Percentiles rank a stretch among this genome's conserved stretches.
These are phyloP conservation scores for Noturus placidus DNA, from an alignment of 2,113 vertebrate species.

Conservation along the genomic window DNA sequence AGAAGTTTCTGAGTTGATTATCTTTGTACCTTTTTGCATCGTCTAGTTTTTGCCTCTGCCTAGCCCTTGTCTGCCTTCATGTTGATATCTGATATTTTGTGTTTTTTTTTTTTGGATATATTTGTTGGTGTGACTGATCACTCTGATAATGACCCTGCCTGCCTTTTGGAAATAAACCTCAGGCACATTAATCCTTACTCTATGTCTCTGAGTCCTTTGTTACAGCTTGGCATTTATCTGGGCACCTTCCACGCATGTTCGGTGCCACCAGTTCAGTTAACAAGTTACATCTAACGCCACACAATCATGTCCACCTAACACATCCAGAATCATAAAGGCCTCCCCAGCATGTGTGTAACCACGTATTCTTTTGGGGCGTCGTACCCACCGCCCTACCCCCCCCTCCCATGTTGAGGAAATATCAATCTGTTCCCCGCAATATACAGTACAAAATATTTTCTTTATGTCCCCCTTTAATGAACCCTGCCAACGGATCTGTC, in stretches of 20 bases:
- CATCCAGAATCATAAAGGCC: too few relatives aligned
- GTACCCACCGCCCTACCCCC: too few relatives aligned
- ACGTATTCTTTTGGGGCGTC: too few relatives aligned
- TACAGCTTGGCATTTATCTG: neutral
- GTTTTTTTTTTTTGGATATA: neutral
- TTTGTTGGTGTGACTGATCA: neutral
- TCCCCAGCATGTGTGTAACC: too few relatives aligned
- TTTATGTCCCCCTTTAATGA: too few relatives aligned
- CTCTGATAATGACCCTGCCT: neutral
- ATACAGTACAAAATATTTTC: too few relatives aligned
- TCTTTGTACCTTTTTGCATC: neutral
- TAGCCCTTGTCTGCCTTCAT: neutral
- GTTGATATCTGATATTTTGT: neutral
- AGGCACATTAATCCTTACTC: neutral
- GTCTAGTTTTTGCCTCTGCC: neutral
- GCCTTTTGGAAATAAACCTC: neutral
- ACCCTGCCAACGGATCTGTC: too few relatives aligned
- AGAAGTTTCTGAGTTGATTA: neutral
- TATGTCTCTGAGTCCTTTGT: neutral
- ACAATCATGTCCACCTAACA: too few relatives aligned
- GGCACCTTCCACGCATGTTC: neutral
- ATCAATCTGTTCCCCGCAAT: too few relatives aligned
- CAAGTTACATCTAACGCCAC: neutral
- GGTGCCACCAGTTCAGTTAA: neutral
- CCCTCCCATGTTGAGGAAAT: too few relatives aligned